Evolutionary conservation across 2,113 vertebrate species (phyloP).

Genomic region (Syngnathus floridae): DNA sequence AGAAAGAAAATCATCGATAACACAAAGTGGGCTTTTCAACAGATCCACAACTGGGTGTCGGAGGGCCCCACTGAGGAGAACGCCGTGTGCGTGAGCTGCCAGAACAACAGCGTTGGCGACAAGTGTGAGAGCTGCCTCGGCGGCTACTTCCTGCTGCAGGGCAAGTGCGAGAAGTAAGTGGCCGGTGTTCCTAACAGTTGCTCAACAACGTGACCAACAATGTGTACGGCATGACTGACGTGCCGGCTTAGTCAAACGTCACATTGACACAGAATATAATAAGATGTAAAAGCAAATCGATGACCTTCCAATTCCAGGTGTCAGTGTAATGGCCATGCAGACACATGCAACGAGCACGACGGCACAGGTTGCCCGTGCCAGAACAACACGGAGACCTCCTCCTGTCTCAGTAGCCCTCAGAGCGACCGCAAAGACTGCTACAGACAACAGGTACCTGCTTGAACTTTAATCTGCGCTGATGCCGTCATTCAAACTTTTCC

Average conservation of each 20-base stretch:
- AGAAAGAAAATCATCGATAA: no score
- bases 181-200: not conserved
- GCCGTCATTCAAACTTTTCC: not conserved
- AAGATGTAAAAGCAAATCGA: not conserved
- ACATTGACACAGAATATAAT: not conserved
- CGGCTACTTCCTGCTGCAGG: slow-evolving; percentile 84
- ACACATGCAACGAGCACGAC: slow-evolving; percentile 83
- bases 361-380: slow-evolving; percentile 87
- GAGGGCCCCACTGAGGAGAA: slow-evolving; percentile 83
- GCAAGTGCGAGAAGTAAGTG: slow-evolving; percentile 84
- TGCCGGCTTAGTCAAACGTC: not conserved
- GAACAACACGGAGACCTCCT: slow-evolving; percentile 87
- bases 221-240: no score
- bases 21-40: not conserved
- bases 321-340: slow-evolving; percentile 87
- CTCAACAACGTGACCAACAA: not conserved
- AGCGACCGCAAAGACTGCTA: slow-evolving; percentile 79
- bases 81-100: slow-evolving; percentile 83
- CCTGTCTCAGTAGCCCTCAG: slow-evolving; percentile 80
- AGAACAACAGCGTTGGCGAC: slow-evolving; percentile 87
- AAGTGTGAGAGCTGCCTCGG: slow-evolving; percentile 85
- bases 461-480: not conserved
- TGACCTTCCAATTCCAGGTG: slow-evolving; percentile 65
- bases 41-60: slow-evolving; percentile 79
- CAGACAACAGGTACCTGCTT: slow-evolving; percentile 62